phyloP scores from a whole-genome alignment of 2,113 vertebrate species.

The Isichthys henryi region DNA sequence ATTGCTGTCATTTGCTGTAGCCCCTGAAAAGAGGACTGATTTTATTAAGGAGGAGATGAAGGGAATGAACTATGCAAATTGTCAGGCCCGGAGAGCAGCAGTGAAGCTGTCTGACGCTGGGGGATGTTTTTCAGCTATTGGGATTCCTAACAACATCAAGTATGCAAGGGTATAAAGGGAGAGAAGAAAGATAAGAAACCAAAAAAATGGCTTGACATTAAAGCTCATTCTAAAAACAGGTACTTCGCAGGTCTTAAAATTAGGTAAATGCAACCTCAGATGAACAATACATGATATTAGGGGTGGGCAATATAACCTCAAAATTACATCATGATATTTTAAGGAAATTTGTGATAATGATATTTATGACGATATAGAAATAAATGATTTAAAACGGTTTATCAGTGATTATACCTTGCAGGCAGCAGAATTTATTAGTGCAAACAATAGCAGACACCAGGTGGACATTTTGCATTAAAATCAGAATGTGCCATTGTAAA shows the following conservation, averaged over 20 bases:
- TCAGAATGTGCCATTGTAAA: not conserved
- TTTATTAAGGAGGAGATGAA: slow-evolving; percentile 49
- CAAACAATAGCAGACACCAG: not conserved
- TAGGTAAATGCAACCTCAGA: too few species aligned
- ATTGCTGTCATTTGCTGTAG: slow-evolving; percentile 50
- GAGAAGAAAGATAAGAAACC: not conserved
- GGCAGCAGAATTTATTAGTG: too few species aligned
- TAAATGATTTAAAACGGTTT: too few species aligned
- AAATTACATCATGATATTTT: too few species aligned
- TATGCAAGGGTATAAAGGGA: not conserved
- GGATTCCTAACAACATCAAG: not conserved
- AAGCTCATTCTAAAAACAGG: not conserved
- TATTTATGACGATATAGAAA: too few species aligned
- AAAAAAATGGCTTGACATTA: not conserved
- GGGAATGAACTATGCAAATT: slow-evolving; percentile 45
- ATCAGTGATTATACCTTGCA: too few species aligned
- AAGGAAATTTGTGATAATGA: too few species aligned
- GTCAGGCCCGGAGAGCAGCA: slow-evolving; percentile 23
- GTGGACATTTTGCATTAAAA: not conserved
- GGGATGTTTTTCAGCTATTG: not conserved
- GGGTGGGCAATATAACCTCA: too few species aligned
- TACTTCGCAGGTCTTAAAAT: too few species aligned
- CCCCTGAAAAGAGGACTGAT: slow-evolving; percentile 54
- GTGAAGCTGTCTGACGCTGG: slow-evolving; percentile 24
- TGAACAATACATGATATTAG: too few species aligned